phyloP scores from a whole-genome alignment of 1,140 invertebrate genomes.

The Camponotus pennsylvanicus region DNA sequence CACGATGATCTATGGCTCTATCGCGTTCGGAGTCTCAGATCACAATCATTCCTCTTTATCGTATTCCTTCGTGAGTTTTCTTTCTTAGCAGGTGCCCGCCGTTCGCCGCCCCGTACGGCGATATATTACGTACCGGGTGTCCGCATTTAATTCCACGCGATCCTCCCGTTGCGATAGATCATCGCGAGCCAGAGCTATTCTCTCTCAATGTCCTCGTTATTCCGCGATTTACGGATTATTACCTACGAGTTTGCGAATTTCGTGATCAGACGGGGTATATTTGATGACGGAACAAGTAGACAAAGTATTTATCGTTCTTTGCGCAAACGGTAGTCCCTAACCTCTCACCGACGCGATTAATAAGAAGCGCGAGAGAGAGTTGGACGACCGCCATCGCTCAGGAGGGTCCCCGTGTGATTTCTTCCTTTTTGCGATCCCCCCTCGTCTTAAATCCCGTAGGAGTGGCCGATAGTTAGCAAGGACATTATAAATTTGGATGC shows the following conservation, averaged over 20 bases:
- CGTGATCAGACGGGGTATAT: not conserved
- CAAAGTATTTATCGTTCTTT: slow-evolving; percentile 39
- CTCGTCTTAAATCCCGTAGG: slow-evolving; percentile 56
- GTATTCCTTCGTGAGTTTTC: slow-evolving; percentile 78
- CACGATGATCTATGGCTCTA: slow-evolving; percentile 83
- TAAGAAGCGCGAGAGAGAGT: slow-evolving; percentile 51
- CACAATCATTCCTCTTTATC: slow-evolving; percentile 81
- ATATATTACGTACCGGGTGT: slow-evolving; percentile 77
- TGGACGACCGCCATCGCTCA: slow-evolving; percentile 7
- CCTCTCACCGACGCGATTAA: slow-evolving; percentile 68
- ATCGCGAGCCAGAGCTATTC: not conserved
- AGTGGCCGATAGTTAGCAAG: slow-evolving; percentile 75
- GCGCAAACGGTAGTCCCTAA: slow-evolving; percentile 65
- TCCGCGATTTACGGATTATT: not conserved
- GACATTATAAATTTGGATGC: slow-evolving; percentile 78
- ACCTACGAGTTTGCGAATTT: not conserved
- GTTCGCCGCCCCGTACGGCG: slow-evolving; percentile 38
- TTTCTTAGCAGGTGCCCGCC: slow-evolving; percentile 77
- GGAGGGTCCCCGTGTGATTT: slow-evolving; percentile 13
- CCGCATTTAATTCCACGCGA: slow-evolving; percentile 64
- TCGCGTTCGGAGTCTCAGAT: slow-evolving; percentile 80
- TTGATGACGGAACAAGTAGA: not conserved
- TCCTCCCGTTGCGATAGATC: slow-evolving; percentile 45
- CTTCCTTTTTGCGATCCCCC: slow-evolving; percentile 31
- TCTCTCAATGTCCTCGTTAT: not conserved